Conservation (phyloP, 2,888 invertebrate genomes). For the Ornithoptera alexandrae region DNA sequence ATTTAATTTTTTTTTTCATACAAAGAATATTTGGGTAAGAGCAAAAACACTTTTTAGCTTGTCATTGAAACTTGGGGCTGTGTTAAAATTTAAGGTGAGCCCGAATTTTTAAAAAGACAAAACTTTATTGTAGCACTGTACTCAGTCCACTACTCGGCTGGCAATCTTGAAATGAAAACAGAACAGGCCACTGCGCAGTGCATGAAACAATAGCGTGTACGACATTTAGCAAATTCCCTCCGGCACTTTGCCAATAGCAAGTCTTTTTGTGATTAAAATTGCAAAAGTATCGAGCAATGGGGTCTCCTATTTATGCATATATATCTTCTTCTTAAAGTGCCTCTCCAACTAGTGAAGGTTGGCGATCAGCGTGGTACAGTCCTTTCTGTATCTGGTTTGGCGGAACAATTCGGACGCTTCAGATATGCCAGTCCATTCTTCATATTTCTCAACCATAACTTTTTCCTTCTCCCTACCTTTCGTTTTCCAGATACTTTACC, state of each 20-base stretch:
- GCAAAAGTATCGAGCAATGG: neutral
- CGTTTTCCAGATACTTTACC: too few species aligned
- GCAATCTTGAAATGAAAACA: constrained; percentile 6
- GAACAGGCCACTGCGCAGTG: constrained; percentile 1
- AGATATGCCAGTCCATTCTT: too few species aligned
- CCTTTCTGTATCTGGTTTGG: too few species aligned
- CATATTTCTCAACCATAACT: too few species aligned
- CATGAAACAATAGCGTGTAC: constrained; percentile 6
- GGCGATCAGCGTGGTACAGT: too few species aligned
- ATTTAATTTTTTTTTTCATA: neutral
- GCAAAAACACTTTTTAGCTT: neutral
- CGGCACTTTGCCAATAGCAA: constrained; percentile 14
- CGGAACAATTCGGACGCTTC: too few species aligned
- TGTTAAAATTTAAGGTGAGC: neutral
- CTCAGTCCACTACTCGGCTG: neutral
- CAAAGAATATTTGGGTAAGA: neutral
- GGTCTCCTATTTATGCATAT: too few species aligned
- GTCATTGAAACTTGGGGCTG: neutral
- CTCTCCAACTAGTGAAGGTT: too few species aligned
- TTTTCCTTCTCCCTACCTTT: too few species aligned
- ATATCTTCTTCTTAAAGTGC: too few species aligned
- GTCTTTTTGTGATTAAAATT: constrained; percentile 13
- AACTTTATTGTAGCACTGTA: neutral
- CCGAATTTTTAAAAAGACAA: neutral
- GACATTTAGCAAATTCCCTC: constrained; percentile 11